Evolutionary conservation across 2,113 vertebrate genomes (phyloP), one percentile per base, ranked within the genome.

Genomic region (Micromys minutus): DNA sequence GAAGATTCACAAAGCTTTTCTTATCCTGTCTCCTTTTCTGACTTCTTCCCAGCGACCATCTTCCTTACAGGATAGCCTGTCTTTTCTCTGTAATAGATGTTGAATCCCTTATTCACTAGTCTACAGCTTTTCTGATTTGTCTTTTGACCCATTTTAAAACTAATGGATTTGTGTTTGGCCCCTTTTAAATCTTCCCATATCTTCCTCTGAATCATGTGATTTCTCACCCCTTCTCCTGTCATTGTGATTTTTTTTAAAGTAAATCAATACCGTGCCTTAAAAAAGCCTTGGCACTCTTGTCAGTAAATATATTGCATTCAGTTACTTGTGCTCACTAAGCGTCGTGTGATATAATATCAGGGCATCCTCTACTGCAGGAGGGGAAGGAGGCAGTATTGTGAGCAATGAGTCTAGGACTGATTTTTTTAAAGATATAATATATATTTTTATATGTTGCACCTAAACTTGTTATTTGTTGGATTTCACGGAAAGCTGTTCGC

Each of bases 381-480:
- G 6, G 47, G 59, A 61, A 72, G 89, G 74, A 77, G 52, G 91
- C 57, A 50, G 93, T 91, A 94, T 93, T 97, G 95, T 94, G 65
- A 95, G 90, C 95, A 91, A 34, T 77, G 61, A 96, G 93, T 84
- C n/a, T 83, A 96, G 50, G 42, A 95, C 95, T 95, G 95, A 96
- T 97, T 96, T 97, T 93, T 95, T 94, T 96, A 94, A 95, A 97
- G 76, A 95, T 92, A 94, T 74, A 93, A 95, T 95, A 92, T 94
- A 95, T 96, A 95, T 96, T 96, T 92, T 95, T 94, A 96, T 94
- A 89, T 91, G 95, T 93, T 91, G 34, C 77, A 61, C 72, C 94
- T 96, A 96, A 96, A 90, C 74, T 87, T 94, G 85, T 92, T 96
- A 95, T 97, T 92, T 91, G 86, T 94, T 91, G 92, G 85, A 79